Evolutionary conservation across 2,888 invertebrate genomes (phyloP), one percentile per base, ranked within the genome.

Genomic region (Rhamnusium bicolor): DNA sequence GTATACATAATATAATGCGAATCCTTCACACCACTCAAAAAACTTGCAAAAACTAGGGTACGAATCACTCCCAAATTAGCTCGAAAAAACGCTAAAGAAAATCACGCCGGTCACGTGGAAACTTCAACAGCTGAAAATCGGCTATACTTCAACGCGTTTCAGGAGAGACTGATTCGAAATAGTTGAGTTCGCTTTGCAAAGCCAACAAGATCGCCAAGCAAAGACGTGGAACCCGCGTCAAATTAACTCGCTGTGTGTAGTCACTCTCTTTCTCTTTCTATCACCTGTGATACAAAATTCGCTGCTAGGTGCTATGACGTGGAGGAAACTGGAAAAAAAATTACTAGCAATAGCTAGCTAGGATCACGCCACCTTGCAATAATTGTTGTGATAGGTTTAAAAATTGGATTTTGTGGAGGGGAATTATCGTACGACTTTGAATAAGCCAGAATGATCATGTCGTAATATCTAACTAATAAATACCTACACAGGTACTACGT

Each of bases 1-100:
- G 80, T 82, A 81, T 84, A 81, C 84, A 84, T 84, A 80, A 75
- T 83, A 78, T 72, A 71, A 47, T 65, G 21, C 29, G 61, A 54
- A 12, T 71, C 29, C 29, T 32, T 69, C 49, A 65, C 16, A 53
- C 47, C 68, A 74, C 67, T 73, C 27, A 73, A 66, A 67, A 71
- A 60, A 51, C 63, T 72, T 53, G 54, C 53, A 54, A 66, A 60
- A 32, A 65, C 19, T 5, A 69, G 56, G 47, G 66, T 54, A 58
- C 65, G 73, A 77, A 75, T 77, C 77, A 79, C 75, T 77, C 75
- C 76, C 66, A 75, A 49, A 58, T 40, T 46, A 61, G 16, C 12
- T 60, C 66, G 62, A 32, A 72, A 65, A 65, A 61, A 27, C 24
- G 61, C 58, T 47, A 60, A 69, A 29, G 18, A 56, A 58, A 61